phyloP scores from a whole-genome alignment of 2,888 invertebrate species.

The Timema podura region DNA sequence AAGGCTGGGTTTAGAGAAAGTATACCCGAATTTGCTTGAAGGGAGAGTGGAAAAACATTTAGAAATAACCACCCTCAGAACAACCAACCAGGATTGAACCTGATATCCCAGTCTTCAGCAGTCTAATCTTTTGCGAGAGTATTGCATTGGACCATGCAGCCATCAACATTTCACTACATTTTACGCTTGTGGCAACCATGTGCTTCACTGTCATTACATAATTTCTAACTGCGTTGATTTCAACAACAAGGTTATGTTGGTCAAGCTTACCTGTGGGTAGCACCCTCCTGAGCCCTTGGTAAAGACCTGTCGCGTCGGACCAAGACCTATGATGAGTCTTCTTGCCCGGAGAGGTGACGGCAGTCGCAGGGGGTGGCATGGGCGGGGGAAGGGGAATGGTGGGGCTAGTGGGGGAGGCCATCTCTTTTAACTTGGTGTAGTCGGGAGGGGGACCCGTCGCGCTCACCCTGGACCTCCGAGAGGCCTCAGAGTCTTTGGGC shows the following conservation, averaged over 20 bases:
- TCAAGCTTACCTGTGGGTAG: conserved; percentile 28
- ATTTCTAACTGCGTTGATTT: too few relatives aligned
- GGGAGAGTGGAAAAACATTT: too few relatives aligned
- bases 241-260: too few relatives aligned
- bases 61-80: too few relatives aligned
- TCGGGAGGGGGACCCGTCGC: conserved; percentile 23
- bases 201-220: not conserved
- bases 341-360: conserved; percentile 49
- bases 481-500: conserved; percentile 42
- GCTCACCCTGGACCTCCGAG: conserved; percentile 23
- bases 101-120: too few relatives aligned
- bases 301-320: conserved; percentile 74
- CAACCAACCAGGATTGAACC: too few relatives aligned
- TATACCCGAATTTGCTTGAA: too few relatives aligned
- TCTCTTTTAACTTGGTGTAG: conserved; percentile 37
- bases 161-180: not conserved
- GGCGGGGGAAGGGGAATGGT: conserved; percentile 41
- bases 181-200: not conserved
- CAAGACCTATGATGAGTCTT: conserved; percentile 82
- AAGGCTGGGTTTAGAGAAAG: too few relatives aligned
- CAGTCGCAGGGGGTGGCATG: conserved; percentile 40
- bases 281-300: conserved; percentile 42
- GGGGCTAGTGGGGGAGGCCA: conserved; percentile 25
- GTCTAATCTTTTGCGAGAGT: not conserved
- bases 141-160: not conserved